phyloP scores from a whole-genome alignment of 2,113 vertebrate species.

The Amblyopsis rosae region DNA sequence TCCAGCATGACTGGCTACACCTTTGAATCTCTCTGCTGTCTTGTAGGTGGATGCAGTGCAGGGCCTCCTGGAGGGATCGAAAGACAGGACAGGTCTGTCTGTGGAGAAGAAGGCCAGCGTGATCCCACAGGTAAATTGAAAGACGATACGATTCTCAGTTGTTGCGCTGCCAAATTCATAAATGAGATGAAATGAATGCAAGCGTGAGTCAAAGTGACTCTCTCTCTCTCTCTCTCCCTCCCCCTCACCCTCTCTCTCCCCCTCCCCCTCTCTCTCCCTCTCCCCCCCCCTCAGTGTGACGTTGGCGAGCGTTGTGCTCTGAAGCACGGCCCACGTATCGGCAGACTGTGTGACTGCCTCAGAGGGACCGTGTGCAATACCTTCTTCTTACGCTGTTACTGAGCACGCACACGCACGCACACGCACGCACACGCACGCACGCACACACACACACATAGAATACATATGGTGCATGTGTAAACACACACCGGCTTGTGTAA shows the following conservation, averaged over 20 bases:
- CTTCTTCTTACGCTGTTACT: slow-evolving; percentile 84
- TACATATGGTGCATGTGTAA: not conserved
- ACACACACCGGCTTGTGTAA: not conserved
- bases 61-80: no score
- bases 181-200: not conserved
- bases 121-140: slow-evolving; percentile 72
- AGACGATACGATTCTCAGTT: not conserved
- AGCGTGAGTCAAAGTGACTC: not conserved
- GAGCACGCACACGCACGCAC: slow-evolving; percentile 33
- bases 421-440: not conserved
- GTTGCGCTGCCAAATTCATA: not conserved
- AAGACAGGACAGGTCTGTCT: slow-evolving; percentile 25
- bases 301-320: slow-evolving; percentile 80
- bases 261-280: not conserved
- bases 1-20: no score
- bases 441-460: not conserved
- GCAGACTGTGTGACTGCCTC: slow-evolving; percentile 82
- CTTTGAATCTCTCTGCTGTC: no score
- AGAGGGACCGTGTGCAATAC: slow-evolving; percentile 78
- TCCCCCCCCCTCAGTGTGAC: slow-evolving; percentile 67
- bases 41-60: no score
- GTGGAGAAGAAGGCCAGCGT: slow-evolving; percentile 80
- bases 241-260: not conserved
- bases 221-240: not conserved
- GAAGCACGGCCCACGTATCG: slow-evolving; percentile 81